Base-by-base conservation (phyloP, 2,888 invertebrate species). In the Eupithecia subfuscata region DNA sequence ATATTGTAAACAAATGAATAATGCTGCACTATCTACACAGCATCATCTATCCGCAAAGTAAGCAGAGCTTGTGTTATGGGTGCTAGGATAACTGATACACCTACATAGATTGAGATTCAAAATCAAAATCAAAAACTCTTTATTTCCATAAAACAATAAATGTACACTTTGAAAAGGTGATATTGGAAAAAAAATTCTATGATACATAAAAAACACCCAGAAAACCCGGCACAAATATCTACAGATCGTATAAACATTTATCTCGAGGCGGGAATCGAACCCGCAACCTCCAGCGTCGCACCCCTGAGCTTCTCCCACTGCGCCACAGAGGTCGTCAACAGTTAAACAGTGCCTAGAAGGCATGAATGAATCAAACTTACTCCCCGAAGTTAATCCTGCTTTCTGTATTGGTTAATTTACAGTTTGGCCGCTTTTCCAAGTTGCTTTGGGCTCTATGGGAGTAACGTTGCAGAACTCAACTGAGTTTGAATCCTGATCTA, bases 361-460 rank as follows among this genome's bases (percentile, higher is more conserved):
- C 34, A 8, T 64, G 64, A 64, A 64, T 64, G 34, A 18, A 64
- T 64, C 64, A 64, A 64, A 64, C 64, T 64, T 64, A 3, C 64
- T 34, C 34, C 34, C 64, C 5, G 64, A 64, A 64, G 64, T 64
- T 64, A 30, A 64, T 64, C 22, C 56, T 56, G 56, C 56, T 22
- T 56, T 56, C 56, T 22, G 56, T 56, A 56, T 22, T 56, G 56
- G 22, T 34, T 34, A 34, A 64, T 64, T 18, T 64, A 64, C 22
- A 18, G 63, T 30, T 64, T 64, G 30, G 30, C 22, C 63, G 30
- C 30, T 14, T 30, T 64, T 64, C 18, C 7, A 16, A 8, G 64
- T 34, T 64, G 25, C 25, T 34, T 16, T 64, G 25, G 16, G 64
- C 34, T 64, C 64, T 64, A 64, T 64, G 64, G 64, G 34, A 64